Conservation (phyloP, 2,888 invertebrate genomes). For the Selenia dentaria region DNA sequence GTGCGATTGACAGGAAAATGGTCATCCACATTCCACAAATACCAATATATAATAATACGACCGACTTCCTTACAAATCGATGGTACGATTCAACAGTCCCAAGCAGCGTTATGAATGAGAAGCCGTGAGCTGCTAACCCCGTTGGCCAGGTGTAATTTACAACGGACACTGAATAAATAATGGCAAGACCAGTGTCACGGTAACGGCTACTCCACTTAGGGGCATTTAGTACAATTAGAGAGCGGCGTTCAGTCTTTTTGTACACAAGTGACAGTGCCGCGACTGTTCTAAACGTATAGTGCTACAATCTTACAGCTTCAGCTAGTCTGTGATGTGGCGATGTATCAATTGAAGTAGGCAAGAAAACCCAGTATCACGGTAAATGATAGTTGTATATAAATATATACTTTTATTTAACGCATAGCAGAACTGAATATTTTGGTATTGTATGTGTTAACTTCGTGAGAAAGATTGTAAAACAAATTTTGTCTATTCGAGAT, state of each 20-base stretch:
- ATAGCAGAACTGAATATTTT: too few species aligned
- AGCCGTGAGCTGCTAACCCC: conserved; percentile 9
- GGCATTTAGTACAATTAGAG: conserved; percentile 18
- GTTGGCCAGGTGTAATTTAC: conserved; percentile 1
- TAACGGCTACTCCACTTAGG: conserved; percentile 17
- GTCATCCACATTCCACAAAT: too few species aligned
- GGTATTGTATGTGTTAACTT: too few species aligned
- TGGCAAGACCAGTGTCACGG: conserved; percentile 12
- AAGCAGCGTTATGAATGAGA: conserved; percentile 4
- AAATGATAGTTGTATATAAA: too few species aligned
- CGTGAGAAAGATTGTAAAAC: too few species aligned
- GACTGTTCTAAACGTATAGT: conserved; percentile 1
- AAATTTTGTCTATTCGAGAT: too few species aligned
- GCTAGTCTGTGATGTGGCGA: neutral
- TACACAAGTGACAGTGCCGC: neutral
- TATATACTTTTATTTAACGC: too few species aligned
- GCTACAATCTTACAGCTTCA: neutral
- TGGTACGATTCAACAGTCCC: conserved; percentile 13
- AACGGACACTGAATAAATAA: conserved; percentile 9
- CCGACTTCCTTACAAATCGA: conserved; percentile 1
- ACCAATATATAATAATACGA: neutral
- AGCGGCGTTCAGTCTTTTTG: conserved; percentile 3
- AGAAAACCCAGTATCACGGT: too few species aligned
- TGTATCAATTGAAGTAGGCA: too few species aligned
- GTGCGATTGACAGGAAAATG: too few species aligned